phyloP scores from a whole-genome alignment of 2,888 invertebrate genomes.

The Invenusta paracnida region DNA sequence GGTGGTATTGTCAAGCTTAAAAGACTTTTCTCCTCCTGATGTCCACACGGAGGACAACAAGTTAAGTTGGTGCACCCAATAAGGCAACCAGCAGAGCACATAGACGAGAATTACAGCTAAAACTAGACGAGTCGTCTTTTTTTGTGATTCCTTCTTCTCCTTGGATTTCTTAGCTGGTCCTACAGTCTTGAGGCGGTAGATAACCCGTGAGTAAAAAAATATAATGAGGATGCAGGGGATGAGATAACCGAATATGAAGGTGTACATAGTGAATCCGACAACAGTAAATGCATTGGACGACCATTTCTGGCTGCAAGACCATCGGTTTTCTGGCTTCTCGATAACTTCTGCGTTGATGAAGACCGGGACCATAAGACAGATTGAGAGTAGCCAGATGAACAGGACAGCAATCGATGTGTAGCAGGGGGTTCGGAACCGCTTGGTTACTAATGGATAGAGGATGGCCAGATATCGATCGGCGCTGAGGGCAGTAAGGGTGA shows the following conservation, averaged over 20 bases:
- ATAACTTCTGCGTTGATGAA: slow-evolving; percentile 24
- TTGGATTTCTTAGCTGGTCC: background rate
- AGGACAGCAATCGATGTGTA: slow-evolving; percentile 15
- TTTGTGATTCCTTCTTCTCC: slow-evolving; percentile 21
- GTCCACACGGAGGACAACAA: background rate
- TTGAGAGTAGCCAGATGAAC: background rate
- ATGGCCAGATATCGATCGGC: slow-evolving; percentile 33
- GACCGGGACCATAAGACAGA: slow-evolving; percentile 19
- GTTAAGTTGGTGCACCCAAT: background rate
- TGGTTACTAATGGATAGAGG: background rate
- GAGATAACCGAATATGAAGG: slow-evolving; percentile 31
- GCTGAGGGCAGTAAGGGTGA: slow-evolving; percentile 26
- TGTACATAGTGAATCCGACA: background rate
- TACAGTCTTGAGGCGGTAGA: slow-evolving; percentile 6
- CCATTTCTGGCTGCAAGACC: slow-evolving; percentile 23
- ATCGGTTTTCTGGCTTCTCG: background rate
- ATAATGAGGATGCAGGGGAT: slow-evolving; percentile 11
- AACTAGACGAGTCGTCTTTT: slow-evolving; percentile 20
- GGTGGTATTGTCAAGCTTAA: background rate
- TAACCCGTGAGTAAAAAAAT: slow-evolving; percentile 4
- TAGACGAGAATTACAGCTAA: background rate
- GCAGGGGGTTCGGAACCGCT: background rate
- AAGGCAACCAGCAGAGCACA: slow-evolving; percentile 10
- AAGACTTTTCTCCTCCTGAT: background rate
- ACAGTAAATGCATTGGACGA: background rate